These are phyloP conservation scores for Drosophila lutescens DNA, from an alignment of 2,888 invertebrate species.

Conservation along the genomic window DNA sequence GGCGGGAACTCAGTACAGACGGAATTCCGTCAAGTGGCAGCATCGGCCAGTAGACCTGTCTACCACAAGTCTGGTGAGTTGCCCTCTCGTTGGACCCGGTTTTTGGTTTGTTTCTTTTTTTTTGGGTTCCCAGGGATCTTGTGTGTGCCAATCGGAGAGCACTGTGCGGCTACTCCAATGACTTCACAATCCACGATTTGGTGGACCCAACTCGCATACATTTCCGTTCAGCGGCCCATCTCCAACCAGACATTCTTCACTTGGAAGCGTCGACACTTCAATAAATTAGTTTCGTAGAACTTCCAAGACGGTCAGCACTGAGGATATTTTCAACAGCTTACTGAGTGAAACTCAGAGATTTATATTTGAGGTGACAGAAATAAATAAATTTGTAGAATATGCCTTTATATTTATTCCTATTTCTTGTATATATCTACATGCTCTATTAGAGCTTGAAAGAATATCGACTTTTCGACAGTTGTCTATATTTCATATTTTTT, in stretches of 20 bases:
- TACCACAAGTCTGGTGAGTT: constrained; percentile 66
- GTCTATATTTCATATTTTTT: no score
- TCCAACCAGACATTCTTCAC: constrained; percentile 43
- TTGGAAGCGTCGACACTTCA: constrained; percentile 64
- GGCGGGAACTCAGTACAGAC: constrained; percentile 63
- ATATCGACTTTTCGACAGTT: no score
- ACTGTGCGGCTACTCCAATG: constrained; percentile 5
- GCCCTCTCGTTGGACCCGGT: not conserved
- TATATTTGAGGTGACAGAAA: no score
- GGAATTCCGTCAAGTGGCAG: constrained; percentile 79
- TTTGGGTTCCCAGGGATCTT: constrained; percentile 42
- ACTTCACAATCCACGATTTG: constrained; percentile 1
- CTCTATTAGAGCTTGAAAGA: no score
- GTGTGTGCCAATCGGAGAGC: constrained; percentile 13
- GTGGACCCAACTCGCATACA: not conserved
- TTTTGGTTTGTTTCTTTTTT: not conserved
- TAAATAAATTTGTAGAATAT: no score
- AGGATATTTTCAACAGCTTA: no score
- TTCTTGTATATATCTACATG: no score
- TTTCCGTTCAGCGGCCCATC: constrained; percentile 15
- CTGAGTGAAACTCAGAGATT: no score
- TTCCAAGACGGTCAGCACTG: constrained; percentile 58
- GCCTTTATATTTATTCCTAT: no score
- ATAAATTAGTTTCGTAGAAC: constrained; percentile 79
- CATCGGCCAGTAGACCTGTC: constrained; percentile 73